These are phyloP conservation scores for Lasioglossum pauxillum DNA, from an alignment of 2,888 invertebrate species.

Conservation along the genomic window DNA sequence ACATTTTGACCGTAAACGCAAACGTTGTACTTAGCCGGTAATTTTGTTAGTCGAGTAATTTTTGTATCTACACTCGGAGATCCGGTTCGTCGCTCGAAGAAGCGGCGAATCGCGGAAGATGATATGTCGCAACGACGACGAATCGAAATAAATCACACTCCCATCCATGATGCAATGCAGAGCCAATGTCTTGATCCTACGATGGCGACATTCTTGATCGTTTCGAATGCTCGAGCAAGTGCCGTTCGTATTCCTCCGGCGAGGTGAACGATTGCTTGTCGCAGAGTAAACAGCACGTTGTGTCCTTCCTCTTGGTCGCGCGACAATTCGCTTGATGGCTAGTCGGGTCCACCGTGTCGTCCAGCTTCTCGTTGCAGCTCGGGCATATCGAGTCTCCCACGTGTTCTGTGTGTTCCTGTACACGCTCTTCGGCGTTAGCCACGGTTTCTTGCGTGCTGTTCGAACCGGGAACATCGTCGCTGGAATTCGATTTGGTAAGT, in stretches of 20 bases:
- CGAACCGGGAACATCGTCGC: neutral
- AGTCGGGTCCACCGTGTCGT: conserved; percentile 18
- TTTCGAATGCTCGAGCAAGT: conserved; percentile 49
- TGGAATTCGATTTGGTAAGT: neutral
- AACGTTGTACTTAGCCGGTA: neutral
- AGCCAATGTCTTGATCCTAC: neutral
- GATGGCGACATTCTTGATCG: conserved; percentile 19
- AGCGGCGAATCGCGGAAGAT: neutral
- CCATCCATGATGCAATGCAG: neutral
- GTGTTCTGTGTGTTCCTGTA: neutral
- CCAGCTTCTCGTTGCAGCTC: conserved; percentile 35
- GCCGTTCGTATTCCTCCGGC: conserved; percentile 48
- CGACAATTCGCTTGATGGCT: conserved; percentile 36
- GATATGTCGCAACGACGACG: neutral
- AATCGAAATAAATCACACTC: conserved; percentile 17
- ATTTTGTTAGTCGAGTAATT: conserved; percentile 3
- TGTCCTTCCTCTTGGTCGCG: conserved; percentile 40
- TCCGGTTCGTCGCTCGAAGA: neutral
- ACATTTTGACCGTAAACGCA: neutral
- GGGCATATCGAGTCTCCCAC: conserved; percentile 19
- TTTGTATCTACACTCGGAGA: conserved; percentile 4
- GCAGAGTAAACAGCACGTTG: conserved; percentile 42
- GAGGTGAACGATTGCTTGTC: conserved; percentile 41
- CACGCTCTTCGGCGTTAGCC: neutral
- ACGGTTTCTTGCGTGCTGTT: neutral